Evolutionary conservation across 1,140 invertebrate genomes (phyloP), one percentile per base, ranked within the genome.

Genomic region (Nebria ingens): DNA sequence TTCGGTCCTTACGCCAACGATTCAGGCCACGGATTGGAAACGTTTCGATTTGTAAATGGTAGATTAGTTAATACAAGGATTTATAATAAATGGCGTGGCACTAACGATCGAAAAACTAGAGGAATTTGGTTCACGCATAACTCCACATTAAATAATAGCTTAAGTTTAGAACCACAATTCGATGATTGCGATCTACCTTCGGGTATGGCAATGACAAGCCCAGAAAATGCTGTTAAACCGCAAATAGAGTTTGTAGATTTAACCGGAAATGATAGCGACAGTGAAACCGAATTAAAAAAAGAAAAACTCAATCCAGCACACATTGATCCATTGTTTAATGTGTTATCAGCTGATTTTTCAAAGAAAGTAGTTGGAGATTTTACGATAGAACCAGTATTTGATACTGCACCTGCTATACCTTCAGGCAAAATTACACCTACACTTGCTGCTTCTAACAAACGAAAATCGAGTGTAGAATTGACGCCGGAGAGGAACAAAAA

Each of bases 1-100:
- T 58, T 67, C 38, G 65, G 65, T 19, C 65, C 65, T 1, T 67
- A 64, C 55, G 45, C 56, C 11, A 53, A 51, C 0, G 13, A 58
- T 20, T 29, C 59, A 17, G 53, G 53, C 12, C 57, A 63, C 13
- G 59, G 58, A 55, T 51, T 67, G 9, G 59, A 64, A 54, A 63
- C 61, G 0, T 58, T 64, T n/a, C 49, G 58, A 17, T 63, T 58
- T 45, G 55, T 65, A 19, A 61, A 62, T 54, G 50, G 61, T 9
- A 34, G 55, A 51, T 54, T 66, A 19, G 56, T 64, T 2, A 58
- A 58, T 56, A 59, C 59, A 2, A 54, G 61, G 52, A 52, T 54
- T 11, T 60, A 59, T 22, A 58, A 62, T 21, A 60, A 45, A 29
- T 58, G 64, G 50, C 54, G 45, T 15, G 64, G 62, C 11, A 50